These are phyloP conservation scores for Mixornis gularis DNA, from an alignment of 2,113 vertebrate species.

Conservation along the genomic window DNA sequence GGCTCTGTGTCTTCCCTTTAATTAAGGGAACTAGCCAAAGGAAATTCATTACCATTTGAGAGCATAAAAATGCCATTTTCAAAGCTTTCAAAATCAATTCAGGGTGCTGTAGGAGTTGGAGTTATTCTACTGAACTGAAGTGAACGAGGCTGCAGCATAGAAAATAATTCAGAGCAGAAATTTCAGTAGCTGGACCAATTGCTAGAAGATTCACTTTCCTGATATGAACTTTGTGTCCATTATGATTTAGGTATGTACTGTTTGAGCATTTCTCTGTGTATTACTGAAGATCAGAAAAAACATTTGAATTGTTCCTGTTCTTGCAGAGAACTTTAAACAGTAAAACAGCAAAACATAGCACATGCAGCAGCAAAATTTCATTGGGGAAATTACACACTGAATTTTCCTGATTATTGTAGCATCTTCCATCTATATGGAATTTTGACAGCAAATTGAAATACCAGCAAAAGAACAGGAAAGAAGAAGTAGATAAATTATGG, in stretches of 20 bases:
- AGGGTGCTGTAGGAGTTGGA: neutral
- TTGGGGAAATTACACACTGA: neutral
- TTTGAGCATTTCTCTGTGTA: neutral
- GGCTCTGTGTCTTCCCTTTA: neutral
- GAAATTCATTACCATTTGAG: neutral
- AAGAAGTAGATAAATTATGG: neutral
- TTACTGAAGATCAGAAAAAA: neutral
- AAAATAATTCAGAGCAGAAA: neutral
- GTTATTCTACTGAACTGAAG: neutral
- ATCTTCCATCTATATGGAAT: neutral
- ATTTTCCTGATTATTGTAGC: neutral
- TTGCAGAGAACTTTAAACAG: neutral
- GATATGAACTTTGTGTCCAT: neutral
- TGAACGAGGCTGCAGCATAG: neutral
- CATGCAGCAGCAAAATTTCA: neutral
- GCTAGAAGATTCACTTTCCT: neutral
- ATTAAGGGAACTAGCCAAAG: constrained; percentile 10
- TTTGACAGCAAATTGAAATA: neutral
- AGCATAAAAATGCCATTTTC: neutral
- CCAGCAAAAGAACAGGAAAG: neutral
- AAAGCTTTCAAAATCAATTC: neutral
- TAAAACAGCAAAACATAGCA: neutral
- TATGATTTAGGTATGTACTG: neutral
- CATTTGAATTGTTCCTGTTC: neutral
- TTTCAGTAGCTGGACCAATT: neutral